Conservation (phyloP, 1,140 invertebrate species). For the Nixonia krombeini region DNA sequence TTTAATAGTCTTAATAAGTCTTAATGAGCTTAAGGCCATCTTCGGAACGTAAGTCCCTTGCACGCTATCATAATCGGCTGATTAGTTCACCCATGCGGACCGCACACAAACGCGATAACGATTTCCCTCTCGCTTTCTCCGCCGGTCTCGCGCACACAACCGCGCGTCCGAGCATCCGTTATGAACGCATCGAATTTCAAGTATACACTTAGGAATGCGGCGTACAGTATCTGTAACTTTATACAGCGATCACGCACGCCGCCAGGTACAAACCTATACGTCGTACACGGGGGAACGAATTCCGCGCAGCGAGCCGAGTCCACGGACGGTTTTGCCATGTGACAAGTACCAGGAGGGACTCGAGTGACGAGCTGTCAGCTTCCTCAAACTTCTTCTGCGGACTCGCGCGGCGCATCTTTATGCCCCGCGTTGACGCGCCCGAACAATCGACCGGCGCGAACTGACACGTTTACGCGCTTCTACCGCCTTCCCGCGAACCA, state of each 20-base stretch:
- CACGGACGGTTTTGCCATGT: slow-evolving; percentile 20
- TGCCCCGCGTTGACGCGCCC: slow-evolving; percentile 24
- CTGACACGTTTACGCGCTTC: slow-evolving; percentile 31
- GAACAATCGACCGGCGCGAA: slow-evolving; percentile 12
- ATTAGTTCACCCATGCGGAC: slow-evolving; percentile 21
- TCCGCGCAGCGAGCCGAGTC: slow-evolving; percentile 23
- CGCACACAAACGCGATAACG: slow-evolving; percentile 17
- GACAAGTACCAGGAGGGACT: slow-evolving; percentile 23
- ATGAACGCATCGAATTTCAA: slow-evolving; percentile 63
- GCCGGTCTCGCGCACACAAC: neutral
- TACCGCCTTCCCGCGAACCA: slow-evolving; percentile 14
- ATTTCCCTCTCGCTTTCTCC: slow-evolving; percentile 16
- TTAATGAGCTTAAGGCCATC: slow-evolving; percentile 37
- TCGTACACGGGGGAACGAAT: slow-evolving; percentile 16
- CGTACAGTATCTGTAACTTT: slow-evolving; percentile 56
- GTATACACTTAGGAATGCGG: slow-evolving; percentile 56
- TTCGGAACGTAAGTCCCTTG: slow-evolving; percentile 4
- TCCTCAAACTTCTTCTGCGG: slow-evolving; percentile 35
- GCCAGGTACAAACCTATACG: neutral
- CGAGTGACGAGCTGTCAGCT: slow-evolving; percentile 29
- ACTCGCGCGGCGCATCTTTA: slow-evolving; percentile 25
- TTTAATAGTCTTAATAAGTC: slow-evolving; percentile 20
- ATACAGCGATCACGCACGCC: slow-evolving; percentile 60
- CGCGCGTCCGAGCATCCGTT: slow-evolving; percentile 12
- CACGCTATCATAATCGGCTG: slow-evolving; percentile 22